Base-by-base conservation (phyloP, 1,140 invertebrate genomes). In the Agrilus planipennis region DNA sequence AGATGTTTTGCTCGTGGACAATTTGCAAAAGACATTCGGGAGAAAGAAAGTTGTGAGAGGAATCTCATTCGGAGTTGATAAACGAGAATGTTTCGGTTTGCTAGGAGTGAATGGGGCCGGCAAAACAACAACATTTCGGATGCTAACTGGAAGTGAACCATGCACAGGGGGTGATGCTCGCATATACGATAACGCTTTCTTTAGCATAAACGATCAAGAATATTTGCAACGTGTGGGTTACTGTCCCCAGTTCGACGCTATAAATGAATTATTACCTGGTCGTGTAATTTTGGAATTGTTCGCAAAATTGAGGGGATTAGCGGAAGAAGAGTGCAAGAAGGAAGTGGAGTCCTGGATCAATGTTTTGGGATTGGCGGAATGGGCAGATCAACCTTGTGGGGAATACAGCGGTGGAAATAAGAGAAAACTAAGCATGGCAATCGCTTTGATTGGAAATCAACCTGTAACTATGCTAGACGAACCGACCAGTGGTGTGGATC, bases 101-200 rank as follows among this genome's bases (percentile, higher is more conserved):
- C 55, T 89, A 2, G 86, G 87, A 1, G 63, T 70, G 1, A 77
- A 77, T 46, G 90, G 89, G 1, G 89, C 90, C 4, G 90, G 90
- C 3, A 94, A 94, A 65, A 89, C 88, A 4, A 85, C 85, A 9
- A 90, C 85, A 4, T 92, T 93, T 39, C 38, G 49, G 2, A 84
- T 85, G 77, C 59, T 85, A 34, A 85, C 83, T 2, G 81, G 81
- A 11, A 77, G 81, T 53, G 63, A 70, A 27, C 53, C 60, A 34
- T 66, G 77, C 4, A 72, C 73, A 12, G 48, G 48, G 15, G 77
- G 78, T 21, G 52, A 42, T 4, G 28, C 41, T 7, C 31, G 12
- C 11, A 46, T 34, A 27, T 23, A 35, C 14, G 15, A n/a, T 11
- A 17, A 7, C 15, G 15, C 10, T 36, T 21, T 11, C 9, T 20